Evolutionary conservation across 2,797 vertebrate genomes (phyloP).

Genomic region (Sylvia borin): DNA sequence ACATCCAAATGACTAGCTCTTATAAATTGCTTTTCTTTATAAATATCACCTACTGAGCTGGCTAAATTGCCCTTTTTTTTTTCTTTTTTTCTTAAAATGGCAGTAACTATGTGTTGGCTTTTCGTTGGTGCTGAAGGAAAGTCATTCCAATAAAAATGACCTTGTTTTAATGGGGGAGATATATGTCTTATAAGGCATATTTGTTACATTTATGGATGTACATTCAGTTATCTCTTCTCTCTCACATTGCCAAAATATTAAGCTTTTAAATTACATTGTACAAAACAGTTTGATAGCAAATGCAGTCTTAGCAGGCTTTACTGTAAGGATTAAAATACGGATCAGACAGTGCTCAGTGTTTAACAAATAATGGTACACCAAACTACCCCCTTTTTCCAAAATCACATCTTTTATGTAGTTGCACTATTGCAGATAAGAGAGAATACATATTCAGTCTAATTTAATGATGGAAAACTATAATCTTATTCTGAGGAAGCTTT

Average conservation of each 20-base stretch:
- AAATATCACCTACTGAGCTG: neutral
- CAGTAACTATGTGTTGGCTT: neutral
- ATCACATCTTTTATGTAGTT: neutral
- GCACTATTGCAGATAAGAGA: neutral
- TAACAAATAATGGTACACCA: neutral
- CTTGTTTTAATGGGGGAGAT: neutral
- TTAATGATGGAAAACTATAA: neutral
- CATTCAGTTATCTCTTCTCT: neutral
- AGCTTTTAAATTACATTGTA: neutral
- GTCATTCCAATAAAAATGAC: neutral
- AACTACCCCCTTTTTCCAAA: neutral
- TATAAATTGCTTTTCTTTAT: neutral
- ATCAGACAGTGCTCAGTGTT: neutral
- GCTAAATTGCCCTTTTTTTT: neutral
- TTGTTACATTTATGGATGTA: neutral
- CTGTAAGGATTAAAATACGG: neutral
- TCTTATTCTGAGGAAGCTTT: neutral
- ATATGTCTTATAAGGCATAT: neutral
- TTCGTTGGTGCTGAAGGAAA: neutral
- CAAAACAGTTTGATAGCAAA: neutral
- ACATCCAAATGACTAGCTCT: neutral
- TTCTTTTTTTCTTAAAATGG: neutral
- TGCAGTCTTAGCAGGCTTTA: neutral
- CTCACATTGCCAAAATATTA: neutral
- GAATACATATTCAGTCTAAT: neutral